Conservation (phyloP, 53 echinoderm and acorn worm genomes). For the Mesocentrotus franciscanus region DNA sequence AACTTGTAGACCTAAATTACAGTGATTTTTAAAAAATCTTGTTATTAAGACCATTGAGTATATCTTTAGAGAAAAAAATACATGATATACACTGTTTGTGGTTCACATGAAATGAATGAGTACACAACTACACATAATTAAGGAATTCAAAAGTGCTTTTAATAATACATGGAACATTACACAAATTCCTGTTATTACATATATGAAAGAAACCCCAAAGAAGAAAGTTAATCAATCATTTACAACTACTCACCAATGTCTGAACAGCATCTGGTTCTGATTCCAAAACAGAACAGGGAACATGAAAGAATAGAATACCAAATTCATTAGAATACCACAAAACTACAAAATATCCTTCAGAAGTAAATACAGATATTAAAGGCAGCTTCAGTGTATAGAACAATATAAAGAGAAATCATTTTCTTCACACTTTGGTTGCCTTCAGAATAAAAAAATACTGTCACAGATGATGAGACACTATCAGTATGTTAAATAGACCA, state of each 20-base stretch:
- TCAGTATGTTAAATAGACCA: background rate
- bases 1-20: background rate
- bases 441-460: too few species aligned
- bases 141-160: background rate
- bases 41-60: background rate
- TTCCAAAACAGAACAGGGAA: background rate
- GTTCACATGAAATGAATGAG: background rate
- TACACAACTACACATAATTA: background rate
- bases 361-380: too few species aligned
- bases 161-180: background rate
- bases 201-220: background rate
- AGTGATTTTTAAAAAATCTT: background rate
- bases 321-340: background rate
- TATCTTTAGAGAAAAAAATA: background rate
- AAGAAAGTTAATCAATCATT: background rate
- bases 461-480: too few species aligned
- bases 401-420: too few species aligned
- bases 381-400: too few species aligned
- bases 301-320: constrained; percentile 6
- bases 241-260: constrained; percentile 42
- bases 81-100: background rate
- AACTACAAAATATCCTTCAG: background rate
- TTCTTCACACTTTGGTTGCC: too few species aligned
- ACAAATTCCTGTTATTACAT: background rate
- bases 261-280: constrained; percentile 46